These are phyloP conservation scores for Agrochola macilenta DNA, from an alignment of 2,888 invertebrate species.

Conservation along the genomic window DNA sequence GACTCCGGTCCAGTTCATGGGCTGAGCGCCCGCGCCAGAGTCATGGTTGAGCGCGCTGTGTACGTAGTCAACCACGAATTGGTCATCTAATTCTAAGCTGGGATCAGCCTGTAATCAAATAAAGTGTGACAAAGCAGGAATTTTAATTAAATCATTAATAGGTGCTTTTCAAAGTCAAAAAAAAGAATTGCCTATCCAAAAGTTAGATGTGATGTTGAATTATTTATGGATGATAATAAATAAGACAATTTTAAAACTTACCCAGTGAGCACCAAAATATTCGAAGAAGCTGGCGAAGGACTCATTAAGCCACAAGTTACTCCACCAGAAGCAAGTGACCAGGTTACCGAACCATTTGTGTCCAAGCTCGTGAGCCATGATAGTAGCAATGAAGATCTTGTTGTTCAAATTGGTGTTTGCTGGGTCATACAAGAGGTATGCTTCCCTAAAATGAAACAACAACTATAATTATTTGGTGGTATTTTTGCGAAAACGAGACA, in stretches of 20 bases:
- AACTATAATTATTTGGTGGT: constrained; percentile 11
- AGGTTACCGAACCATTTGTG: constrained; percentile 96
- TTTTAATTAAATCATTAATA: neutral
- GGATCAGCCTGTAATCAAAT: constrained; percentile 78
- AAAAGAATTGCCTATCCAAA: neutral
- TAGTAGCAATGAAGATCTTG: constrained; percentile 90
- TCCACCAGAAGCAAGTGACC: constrained; percentile 95
- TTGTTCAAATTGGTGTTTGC: constrained; percentile 82
- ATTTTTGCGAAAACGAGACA: neutral
- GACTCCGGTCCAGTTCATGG: constrained; percentile 90
- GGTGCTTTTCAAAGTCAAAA: neutral
- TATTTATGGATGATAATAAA: neutral
- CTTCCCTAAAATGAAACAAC: constrained; percentile 79
- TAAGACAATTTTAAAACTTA: constrained; percentile 66
- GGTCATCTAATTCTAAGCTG: constrained; percentile 84
- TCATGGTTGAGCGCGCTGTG: constrained; percentile 92
- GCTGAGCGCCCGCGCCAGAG: constrained; percentile 80
- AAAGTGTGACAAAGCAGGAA: neutral
- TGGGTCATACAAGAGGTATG: constrained; percentile 86
- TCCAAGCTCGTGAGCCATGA: constrained; percentile 94
- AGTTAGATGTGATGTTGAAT: neutral
- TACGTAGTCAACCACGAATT: constrained; percentile 93
- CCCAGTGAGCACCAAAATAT: constrained; percentile 91
- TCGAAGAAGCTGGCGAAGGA: constrained; percentile 94
- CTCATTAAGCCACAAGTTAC: constrained; percentile 93